Evolutionary conservation across 2,113 vertebrate species (phyloP).

Genomic region (Festucalex cinctus): DNA sequence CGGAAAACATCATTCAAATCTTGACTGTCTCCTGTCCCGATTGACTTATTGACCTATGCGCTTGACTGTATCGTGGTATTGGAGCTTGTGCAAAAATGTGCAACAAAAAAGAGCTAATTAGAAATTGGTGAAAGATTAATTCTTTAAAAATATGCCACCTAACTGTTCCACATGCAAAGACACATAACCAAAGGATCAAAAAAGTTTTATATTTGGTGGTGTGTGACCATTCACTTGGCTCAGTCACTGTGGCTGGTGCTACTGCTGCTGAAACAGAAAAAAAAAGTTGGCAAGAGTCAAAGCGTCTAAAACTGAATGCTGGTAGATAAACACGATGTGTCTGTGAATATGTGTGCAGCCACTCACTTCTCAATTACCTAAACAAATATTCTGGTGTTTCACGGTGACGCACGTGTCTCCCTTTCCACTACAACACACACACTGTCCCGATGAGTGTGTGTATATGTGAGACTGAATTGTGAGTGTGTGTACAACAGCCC

Average conservation of each 20-base stretch:
- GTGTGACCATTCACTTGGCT: constrained; percentile 8
- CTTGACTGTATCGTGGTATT: background rate
- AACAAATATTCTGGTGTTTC: constrained; percentile 66
- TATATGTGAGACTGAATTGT: constrained; percentile 25
- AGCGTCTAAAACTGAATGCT: constrained; percentile 12
- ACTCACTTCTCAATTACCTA: constrained; percentile 57
- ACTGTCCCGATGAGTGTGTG: constrained; percentile 32
- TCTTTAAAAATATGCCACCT: background rate
- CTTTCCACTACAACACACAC: constrained; percentile 56
- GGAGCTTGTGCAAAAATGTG: background rate
- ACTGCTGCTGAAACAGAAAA: background rate
- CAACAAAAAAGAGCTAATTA: background rate
- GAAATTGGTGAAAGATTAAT: background rate
- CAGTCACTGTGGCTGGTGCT: background rate
- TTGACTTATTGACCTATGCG: background rate
- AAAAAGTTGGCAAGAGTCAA: constrained; percentile 22
- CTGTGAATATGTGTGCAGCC: constrained; percentile 28
- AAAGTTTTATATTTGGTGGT: constrained; percentile 6
- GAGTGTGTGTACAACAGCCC: constrained; percentile 46
- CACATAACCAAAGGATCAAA: background rate
- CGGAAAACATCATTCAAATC: constrained; percentile 8
- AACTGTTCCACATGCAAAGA: background rate
- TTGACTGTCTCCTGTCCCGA: background rate
- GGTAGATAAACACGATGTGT: constrained; percentile 27
- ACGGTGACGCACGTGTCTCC: constrained; percentile 64